phyloP scores from a whole-genome alignment of 2,888 invertebrate species.

The Megastigmus dorsalis region DNA sequence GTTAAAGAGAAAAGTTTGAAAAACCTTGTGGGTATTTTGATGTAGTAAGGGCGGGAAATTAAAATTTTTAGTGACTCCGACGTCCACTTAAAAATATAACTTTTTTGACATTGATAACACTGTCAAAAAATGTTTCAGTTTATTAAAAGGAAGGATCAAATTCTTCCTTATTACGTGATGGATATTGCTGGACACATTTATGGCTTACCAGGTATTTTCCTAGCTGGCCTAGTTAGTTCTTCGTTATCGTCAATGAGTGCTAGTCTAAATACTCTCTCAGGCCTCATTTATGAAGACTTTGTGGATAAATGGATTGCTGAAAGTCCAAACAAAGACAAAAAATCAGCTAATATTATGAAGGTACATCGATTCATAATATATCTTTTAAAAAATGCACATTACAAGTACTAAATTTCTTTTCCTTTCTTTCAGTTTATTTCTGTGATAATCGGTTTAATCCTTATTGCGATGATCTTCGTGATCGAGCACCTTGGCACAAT shows the following conservation, averaged over 20 bases:
- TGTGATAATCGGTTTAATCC: conserved; percentile 76
- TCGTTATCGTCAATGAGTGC: conserved; percentile 82
- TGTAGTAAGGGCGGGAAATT: too few relatives aligned
- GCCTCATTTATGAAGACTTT: conserved; percentile 81
- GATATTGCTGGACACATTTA: conserved; percentile 80
- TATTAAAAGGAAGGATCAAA: conserved; percentile 74
- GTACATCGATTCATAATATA: too few relatives aligned
- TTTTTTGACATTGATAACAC: background rate
- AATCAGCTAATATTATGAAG: conserved; percentile 79
- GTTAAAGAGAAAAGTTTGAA: too few relatives aligned
- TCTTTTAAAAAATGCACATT: too few relatives aligned
- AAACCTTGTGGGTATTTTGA: too few relatives aligned
- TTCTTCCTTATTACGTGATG: conserved; percentile 84
- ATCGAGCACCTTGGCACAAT: conserved; percentile 81
- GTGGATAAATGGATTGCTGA: conserved; percentile 77
- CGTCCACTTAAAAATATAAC: background rate
- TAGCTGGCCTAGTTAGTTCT: conserved; percentile 85
- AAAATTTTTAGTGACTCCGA: too few relatives aligned
- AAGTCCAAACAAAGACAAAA: conserved; percentile 74
- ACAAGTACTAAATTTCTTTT: background rate
- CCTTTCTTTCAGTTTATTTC: conserved; percentile 74
- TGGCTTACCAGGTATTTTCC: conserved; percentile 85
- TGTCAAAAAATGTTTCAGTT: too few relatives aligned
- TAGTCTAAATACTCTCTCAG: conserved; percentile 79
- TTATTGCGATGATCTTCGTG: conserved; percentile 77